Conservation (phyloP, 2,113 vertebrate species). For the Coptodon bakossiorum region DNA sequence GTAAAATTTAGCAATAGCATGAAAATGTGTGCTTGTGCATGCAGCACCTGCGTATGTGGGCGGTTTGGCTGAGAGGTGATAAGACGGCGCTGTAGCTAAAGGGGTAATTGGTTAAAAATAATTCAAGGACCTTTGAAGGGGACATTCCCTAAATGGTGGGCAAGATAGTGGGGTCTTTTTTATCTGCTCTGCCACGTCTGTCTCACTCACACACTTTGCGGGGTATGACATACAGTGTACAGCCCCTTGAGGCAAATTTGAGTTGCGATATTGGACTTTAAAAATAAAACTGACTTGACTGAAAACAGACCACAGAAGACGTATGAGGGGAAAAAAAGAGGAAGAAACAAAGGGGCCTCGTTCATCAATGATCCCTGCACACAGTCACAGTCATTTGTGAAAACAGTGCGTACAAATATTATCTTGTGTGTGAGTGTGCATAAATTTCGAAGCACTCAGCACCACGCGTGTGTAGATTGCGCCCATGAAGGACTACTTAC, state of each 20-base stretch:
- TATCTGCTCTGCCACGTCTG: background rate
- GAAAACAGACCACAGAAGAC: background rate
- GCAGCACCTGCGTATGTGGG: background rate
- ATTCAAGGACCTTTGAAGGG: conserved; percentile 61
- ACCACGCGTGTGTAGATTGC: background rate
- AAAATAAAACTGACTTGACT: background rate
- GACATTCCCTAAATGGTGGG: conserved; percentile 44
- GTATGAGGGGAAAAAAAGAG: background rate
- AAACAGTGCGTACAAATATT: background rate
- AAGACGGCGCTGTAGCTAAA: conserved; percentile 28
- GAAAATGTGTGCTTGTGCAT: background rate
- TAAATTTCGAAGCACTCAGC: background rate
- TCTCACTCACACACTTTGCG: background rate
- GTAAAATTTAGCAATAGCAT: background rate
- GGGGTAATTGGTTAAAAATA: conserved; percentile 61
- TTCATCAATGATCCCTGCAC: background rate
- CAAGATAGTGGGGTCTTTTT: background rate
- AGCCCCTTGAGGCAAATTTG: background rate
- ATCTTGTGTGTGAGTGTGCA: background rate
- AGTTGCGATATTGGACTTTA: background rate
- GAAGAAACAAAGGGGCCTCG: background rate
- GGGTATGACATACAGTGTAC: background rate
- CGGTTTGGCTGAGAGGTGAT: conserved; percentile 25
- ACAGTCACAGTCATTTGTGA: background rate
- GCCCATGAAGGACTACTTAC: background rate